Conservation (phyloP, 2,797 vertebrate genomes). For the Hyperoplus immaculatus region DNA sequence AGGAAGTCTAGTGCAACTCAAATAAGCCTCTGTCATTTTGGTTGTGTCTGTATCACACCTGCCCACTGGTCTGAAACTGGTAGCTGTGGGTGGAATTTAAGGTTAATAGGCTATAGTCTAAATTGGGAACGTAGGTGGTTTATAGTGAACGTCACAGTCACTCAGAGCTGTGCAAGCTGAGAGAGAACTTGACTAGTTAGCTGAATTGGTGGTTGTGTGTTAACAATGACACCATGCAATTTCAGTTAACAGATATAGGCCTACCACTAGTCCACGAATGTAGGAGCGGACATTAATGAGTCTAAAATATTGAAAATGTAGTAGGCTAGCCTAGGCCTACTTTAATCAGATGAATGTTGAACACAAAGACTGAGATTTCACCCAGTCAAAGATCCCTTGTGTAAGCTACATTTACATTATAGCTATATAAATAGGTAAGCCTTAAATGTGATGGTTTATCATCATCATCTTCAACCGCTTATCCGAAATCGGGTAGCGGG, state of each 20-base stretch:
- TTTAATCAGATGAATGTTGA: constrained; percentile 10
- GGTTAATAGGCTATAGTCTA: constrained; percentile 66
- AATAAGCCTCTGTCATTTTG: constrained; percentile 72
- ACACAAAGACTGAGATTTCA: neutral
- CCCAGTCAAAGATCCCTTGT: neutral
- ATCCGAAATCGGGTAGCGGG: too few species aligned
- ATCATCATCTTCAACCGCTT: too few species aligned
- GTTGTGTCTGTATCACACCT: constrained; percentile 63
- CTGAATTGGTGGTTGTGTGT: constrained; percentile 9
- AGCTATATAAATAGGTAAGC: neutral
- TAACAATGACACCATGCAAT: neutral
- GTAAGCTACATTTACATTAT: neutral
- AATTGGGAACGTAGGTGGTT: constrained; percentile 68
- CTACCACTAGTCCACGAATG: neutral
- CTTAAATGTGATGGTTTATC: neutral
- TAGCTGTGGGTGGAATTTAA: constrained; percentile 71
- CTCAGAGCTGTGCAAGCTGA: constrained; percentile 33
- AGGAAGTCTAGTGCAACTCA: constrained; percentile 67
- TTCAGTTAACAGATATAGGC: neutral
- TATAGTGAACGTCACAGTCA: constrained; percentile 54
- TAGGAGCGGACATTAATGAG: neutral
- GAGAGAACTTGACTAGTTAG: neutral
- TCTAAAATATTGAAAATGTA: constrained; percentile 2
- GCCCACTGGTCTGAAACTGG: constrained; percentile 79
- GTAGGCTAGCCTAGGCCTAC: too few species aligned